Evolutionary conservation across 1,140 invertebrate genomes (phyloP).

Genomic region (Adelges cooleyi): DNA sequence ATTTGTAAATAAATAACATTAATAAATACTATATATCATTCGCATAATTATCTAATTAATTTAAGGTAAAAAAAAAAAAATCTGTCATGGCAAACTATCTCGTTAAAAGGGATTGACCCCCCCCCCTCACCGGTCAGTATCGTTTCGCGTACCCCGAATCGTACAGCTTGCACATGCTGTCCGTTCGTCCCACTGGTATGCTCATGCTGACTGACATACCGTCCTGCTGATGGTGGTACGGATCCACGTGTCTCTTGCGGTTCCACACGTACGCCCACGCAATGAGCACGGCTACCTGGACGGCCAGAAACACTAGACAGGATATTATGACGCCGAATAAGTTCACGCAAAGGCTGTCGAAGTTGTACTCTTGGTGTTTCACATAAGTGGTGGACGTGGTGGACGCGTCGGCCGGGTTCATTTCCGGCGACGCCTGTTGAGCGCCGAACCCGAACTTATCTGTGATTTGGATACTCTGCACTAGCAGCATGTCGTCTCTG

Average conservation of each 20-base stretch:
- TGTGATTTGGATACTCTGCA: slow-evolving; percentile 82
- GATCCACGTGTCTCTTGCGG: slow-evolving; percentile 37
- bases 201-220: slow-evolving; percentile 37
- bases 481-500: slow-evolving; percentile 71
- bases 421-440: slow-evolving; percentile 37
- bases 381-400: slow-evolving; percentile 39
- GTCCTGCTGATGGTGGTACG: neutral
- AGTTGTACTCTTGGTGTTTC: slow-evolving; percentile 42
- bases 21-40: neutral
- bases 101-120: neutral
- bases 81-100: slow-evolving; percentile 25
- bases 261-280: slow-evolving; percentile 76
- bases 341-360: slow-evolving; percentile 59
- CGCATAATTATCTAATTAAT: neutral
- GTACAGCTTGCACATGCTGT: slow-evolving; percentile 74
- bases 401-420: slow-evolving; percentile 34
- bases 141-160: slow-evolving; percentile 71
- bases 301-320: slow-evolving; percentile 67
- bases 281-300: slow-evolving; percentile 67
- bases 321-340: slow-evolving; percentile 59
- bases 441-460: slow-evolving; percentile 71
- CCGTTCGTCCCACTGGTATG: slow-evolving; percentile 46
- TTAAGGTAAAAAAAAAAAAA: slow-evolving; percentile 16
- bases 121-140: too few relatives aligned
- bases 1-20: slow-evolving; percentile 3